Conservation (phyloP, 2,797 vertebrate species). For the Karalla daura region DNA sequence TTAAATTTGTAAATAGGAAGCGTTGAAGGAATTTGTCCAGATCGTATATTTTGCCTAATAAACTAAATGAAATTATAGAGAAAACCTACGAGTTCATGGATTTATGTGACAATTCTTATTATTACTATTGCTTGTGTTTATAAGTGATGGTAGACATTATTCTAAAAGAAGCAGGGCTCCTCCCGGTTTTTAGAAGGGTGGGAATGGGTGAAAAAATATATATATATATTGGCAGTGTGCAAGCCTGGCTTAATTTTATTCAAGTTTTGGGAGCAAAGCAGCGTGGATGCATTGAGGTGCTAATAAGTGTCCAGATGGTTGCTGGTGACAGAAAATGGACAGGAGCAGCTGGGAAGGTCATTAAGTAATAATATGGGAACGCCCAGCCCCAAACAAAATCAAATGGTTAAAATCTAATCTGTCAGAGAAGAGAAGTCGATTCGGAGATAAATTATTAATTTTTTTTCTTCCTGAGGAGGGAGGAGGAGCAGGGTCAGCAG, state of each 20-base stretch:
- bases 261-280: slow-evolving; percentile 82
- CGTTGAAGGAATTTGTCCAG: slow-evolving; percentile 98
- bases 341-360: slow-evolving; percentile 90
- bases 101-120: slow-evolving; percentile 35
- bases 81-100: slow-evolving; percentile 60
- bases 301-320: slow-evolving; percentile 93
- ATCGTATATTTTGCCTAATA: slow-evolving; percentile 99
- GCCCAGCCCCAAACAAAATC: slow-evolving; percentile 90
- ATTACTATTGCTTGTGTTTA: slow-evolving; percentile 14
- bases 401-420: slow-evolving; percentile 85
- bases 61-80: slow-evolving; percentile 96
- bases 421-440: slow-evolving; percentile 83
- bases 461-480: not conserved
- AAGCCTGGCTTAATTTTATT: slow-evolving; percentile 81
- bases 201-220: slow-evolving; percentile 11
- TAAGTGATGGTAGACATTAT: not conserved
- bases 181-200: slow-evolving; percentile 22
- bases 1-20: slow-evolving; percentile 97
- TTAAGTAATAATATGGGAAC: slow-evolving; percentile 93
- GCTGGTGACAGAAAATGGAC: slow-evolving; percentile 89
- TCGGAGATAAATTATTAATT: slow-evolving; percentile 91
- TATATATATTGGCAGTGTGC: slow-evolving; percentile 59
- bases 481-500: slow-evolving; percentile 54
- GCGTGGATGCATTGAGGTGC: slow-evolving; percentile 90
- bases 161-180: not conserved